Conservation (phyloP, 2,797 vertebrate species). For the Falco naumanni region DNA sequence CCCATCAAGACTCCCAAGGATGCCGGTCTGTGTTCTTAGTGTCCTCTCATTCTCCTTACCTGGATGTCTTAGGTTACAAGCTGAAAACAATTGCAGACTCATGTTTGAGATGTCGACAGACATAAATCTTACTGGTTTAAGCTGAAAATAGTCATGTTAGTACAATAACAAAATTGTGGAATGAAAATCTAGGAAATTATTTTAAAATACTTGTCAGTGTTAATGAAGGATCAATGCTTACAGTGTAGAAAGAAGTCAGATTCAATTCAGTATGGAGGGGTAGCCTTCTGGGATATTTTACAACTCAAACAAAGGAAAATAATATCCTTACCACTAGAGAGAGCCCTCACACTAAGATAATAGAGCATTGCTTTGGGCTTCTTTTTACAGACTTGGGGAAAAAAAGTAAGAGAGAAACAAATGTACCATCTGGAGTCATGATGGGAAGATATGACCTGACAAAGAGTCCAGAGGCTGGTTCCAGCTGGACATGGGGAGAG, state of each 20-base stretch:
- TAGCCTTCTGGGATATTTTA: neutral
- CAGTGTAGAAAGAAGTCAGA: neutral
- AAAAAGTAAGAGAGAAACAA: neutral
- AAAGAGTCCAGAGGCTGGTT: conserved; percentile 62
- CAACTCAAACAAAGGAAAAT: neutral
- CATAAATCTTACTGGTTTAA: neutral
- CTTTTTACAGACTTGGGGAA: neutral
- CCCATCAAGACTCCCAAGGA: neutral
- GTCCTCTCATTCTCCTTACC: neutral
- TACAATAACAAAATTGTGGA: neutral
- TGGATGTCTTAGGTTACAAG: neutral
- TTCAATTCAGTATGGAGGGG: neutral
- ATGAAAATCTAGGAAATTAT: neutral
- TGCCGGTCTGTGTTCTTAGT: neutral
- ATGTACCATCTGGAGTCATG: conserved; percentile 63
- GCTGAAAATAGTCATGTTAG: neutral
- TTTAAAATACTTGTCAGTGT: neutral
- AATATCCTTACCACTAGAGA: conserved; percentile 67
- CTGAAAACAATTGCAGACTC: neutral
- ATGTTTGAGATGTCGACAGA: neutral
- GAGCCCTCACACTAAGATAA: conserved; percentile 61
- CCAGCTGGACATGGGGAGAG: conserved; percentile 63
- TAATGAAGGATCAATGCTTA: neutral
- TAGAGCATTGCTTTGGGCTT: neutral
- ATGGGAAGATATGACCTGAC: conserved; percentile 69